A percentile compares a stretch with the other conserved stretches of the same genome.
These are phyloP conservation scores for Cenopis cana DNA, from an alignment of 2,888 invertebrate species.

Conservation along the genomic window DNA sequence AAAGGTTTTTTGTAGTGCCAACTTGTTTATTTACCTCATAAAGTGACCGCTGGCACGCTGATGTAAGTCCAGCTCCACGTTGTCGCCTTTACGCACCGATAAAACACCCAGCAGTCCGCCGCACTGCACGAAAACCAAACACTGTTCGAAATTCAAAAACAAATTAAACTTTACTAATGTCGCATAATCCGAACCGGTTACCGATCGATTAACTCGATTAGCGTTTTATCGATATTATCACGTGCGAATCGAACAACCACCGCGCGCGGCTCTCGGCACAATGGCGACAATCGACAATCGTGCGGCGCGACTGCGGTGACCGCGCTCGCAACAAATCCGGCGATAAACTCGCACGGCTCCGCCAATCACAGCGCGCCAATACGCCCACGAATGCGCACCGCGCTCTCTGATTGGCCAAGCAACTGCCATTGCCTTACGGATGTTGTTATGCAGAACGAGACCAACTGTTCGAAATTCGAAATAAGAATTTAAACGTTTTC, in stretches of 20 bases:
- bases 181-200: constrained; percentile 56
- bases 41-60: constrained; percentile 92
- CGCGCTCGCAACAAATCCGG: constrained; percentile 80
- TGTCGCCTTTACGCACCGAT: constrained; percentile 79
- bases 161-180: constrained; percentile 51
- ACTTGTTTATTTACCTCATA: constrained; percentile 83
- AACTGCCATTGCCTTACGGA: constrained; percentile 84
- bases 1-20: constrained; percentile 19
- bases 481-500: constrained; percentile 83
- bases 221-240: constrained; percentile 63
- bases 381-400: constrained; percentile 78
- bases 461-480: constrained; percentile 76
- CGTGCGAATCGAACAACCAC: constrained; percentile 70
- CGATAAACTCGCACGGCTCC: constrained; percentile 73
- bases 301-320: constrained; percentile 79
- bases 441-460: constrained; percentile 83
- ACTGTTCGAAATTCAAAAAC: constrained; percentile 52
- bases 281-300: constrained; percentile 84
- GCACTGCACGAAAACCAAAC: constrained; percentile 64
- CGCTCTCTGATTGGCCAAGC: constrained; percentile 79
- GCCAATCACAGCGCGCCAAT: constrained; percentile 72
- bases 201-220: constrained; percentile 69
- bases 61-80: constrained; percentile 91
- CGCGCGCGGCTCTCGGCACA: constrained; percentile 75
- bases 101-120: constrained; percentile 59